phyloP scores from a whole-genome alignment of 35 echinoderm and acorn worm species.

The Ophioderma brevispina region DNA sequence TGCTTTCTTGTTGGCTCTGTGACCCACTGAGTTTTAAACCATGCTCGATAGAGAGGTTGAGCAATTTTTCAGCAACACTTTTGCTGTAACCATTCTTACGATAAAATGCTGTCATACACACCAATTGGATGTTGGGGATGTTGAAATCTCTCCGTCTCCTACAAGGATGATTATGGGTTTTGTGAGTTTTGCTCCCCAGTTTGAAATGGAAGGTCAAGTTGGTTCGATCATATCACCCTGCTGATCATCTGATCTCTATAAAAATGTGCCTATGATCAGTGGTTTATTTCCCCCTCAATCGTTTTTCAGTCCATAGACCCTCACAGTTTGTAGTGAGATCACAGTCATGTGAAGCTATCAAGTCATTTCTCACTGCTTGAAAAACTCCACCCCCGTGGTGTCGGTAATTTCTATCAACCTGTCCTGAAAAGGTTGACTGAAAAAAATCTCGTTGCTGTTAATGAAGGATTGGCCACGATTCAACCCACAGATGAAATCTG shows the following conservation, averaged over 20 bases:
- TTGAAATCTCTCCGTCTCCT: conserved; percentile 11
- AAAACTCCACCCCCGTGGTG: not conserved
- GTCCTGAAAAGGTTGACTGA: conserved; percentile 12
- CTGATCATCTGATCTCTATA: not conserved
- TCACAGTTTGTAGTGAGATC: too few relatives aligned
- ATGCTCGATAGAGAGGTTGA: not conserved
- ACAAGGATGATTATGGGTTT: not conserved
- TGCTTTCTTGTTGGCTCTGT: conserved; percentile 3
- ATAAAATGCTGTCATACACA: not conserved
- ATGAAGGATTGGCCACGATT: conserved; percentile 42
- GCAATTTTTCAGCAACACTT: not conserved
- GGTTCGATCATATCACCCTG: too few relatives aligned
- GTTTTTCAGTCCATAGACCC: not conserved
- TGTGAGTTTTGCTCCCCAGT: not conserved
- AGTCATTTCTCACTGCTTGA: too few relatives aligned
- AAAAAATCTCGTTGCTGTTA: conserved; percentile 43
- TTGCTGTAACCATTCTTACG: conserved; percentile 10
- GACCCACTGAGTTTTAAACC: not conserved
- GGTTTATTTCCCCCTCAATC: not conserved
- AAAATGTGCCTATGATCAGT: not conserved
- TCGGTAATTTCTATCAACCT: not conserved
- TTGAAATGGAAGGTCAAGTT: conserved; percentile 13
- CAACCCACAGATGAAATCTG: conserved; percentile 38
- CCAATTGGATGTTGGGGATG: not conserved
- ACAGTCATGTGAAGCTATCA: too few relatives aligned